Conservation (phyloP, 2,113 vertebrate species). For the Atlantisia rogersi region DNA sequence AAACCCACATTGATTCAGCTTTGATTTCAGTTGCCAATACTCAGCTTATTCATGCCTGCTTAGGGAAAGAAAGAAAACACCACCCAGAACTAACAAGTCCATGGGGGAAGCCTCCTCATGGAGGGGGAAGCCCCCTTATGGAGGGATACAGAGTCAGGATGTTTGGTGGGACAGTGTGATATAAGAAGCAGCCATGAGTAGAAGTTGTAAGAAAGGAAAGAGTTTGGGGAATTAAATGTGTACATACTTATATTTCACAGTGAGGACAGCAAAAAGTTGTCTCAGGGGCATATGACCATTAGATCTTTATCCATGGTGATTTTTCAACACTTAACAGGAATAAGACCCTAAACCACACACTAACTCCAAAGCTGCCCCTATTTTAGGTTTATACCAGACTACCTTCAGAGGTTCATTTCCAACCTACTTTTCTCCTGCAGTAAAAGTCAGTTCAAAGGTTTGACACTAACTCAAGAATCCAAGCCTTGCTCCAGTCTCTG, state of each 20-base stretch:
- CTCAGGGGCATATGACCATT: not conserved
- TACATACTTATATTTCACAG: not conserved
- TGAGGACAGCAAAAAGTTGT: not conserved
- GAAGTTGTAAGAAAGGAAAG: not conserved
- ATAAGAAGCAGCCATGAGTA: not conserved
- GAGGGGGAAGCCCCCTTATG: too few species aligned
- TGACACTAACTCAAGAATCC: not conserved
- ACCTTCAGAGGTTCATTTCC: not conserved
- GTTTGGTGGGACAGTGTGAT: not conserved
- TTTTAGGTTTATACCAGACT: not conserved
- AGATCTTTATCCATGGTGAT: not conserved
- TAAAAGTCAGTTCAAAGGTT: not conserved
- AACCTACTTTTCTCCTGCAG: not conserved
- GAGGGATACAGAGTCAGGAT: not conserved
- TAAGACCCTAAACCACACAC: not conserved
- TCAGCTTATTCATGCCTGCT: not conserved
- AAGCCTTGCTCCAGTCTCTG: not conserved
- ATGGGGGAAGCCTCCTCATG: too few species aligned
- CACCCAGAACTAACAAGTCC: not conserved
- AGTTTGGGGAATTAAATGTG: not conserved
- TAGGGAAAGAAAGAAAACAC: not conserved
- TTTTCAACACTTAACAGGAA: not conserved
- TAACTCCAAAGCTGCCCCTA: not conserved
- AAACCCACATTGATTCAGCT: not conserved
- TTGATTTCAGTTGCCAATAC: not conserved